Base-by-base conservation (phyloP, 1,140 invertebrate species). In the Aphelinus certus region DNA sequence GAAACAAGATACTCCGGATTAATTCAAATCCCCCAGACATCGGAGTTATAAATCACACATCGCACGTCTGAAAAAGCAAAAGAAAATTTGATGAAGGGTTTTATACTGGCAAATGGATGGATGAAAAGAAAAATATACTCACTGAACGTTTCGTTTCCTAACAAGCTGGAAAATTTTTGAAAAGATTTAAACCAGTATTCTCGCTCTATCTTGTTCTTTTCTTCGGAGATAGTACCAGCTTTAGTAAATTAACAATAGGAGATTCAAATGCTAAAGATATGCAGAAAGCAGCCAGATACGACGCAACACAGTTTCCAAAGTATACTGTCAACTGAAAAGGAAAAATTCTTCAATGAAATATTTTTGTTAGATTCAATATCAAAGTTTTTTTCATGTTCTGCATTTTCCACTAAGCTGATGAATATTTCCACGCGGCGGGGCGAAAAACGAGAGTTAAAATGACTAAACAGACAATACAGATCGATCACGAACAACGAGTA, bases 191-290 rank as follows among this genome's bases (percentile, higher is more conserved):
- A 53, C 64, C 7, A 26, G 49, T 64, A 2, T 51, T 61, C 4
- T 3, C 10, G 2, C 56, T 42, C 80, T 87, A 87, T 66, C 82
- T 87, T 43, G 69, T 73, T 58, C 83, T 81, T 72, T 82, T 85
- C 53, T 87, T 85, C 58, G 83, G 79, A 1, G 80, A 76, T 46
- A 87, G 83, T 46, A 80, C 80, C 55, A 95, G 90, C 88, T 94
- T 95, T 42, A 95, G 87, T 71, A 95, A 84, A 80, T 93, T 90
- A 56, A 96, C 93, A 45, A 94, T 88, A 3, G 94, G 94, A 42
- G 94, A 93, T 83, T 95, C 94, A 77, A 95, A 92, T 5, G 91
- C 89, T 56, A 95, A 85, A 2, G 94, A 95, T 72, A 95, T 91
- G 75, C 91, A 89, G 80, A 95, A 95, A 1, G 94, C 93, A n/a